These are phyloP conservation scores for Acropora yongei DNA, from an alignment of 64 coral and sea anemone species.

Conservation along the genomic window DNA sequence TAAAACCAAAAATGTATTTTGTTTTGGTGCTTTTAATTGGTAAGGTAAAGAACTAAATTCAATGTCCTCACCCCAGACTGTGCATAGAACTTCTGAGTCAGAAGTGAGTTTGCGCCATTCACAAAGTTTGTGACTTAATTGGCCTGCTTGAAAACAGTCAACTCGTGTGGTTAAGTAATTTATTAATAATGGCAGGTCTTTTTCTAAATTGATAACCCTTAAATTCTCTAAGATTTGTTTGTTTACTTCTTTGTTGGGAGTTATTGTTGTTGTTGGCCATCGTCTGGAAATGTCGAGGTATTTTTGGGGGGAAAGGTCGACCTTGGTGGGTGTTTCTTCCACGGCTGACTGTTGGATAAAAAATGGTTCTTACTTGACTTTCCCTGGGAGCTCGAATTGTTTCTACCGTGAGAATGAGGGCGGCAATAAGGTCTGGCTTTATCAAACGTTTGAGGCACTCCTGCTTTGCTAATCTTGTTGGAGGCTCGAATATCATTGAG, in stretches of 20 bases:
- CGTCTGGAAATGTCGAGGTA: background rate
- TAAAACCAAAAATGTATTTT: slow-evolving; percentile 14
- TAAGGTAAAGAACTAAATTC: slow-evolving; percentile 10
- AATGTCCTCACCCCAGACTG: slow-evolving; percentile 8
- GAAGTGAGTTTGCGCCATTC: slow-evolving; percentile 34
- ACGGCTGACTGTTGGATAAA: background rate
- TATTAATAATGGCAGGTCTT: background rate
- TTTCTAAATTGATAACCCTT: background rate
- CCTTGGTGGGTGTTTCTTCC: background rate
- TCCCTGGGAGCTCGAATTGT: background rate
- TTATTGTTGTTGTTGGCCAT: background rate
- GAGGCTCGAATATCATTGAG: no score
- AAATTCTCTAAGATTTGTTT: background rate
- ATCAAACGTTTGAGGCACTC: background rate
- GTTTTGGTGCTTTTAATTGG: slow-evolving; percentile 16
- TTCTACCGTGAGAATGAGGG: background rate
- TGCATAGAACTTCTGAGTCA: slow-evolving; percentile 44
- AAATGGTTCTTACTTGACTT: background rate
- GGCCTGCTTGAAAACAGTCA: slow-evolving; percentile 26
- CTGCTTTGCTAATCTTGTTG: background rate
- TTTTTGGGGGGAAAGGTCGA: background rate
- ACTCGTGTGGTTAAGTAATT: background rate
- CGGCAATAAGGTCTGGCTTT: background rate
- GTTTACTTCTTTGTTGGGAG: background rate
- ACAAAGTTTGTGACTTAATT: slow-evolving; percentile 63